Percentiles rank a stretch among this genome's conserved stretches.
phyloP scores from a whole-genome alignment of 2,888 invertebrate genomes.

The Sthenelais limicola region DNA sequence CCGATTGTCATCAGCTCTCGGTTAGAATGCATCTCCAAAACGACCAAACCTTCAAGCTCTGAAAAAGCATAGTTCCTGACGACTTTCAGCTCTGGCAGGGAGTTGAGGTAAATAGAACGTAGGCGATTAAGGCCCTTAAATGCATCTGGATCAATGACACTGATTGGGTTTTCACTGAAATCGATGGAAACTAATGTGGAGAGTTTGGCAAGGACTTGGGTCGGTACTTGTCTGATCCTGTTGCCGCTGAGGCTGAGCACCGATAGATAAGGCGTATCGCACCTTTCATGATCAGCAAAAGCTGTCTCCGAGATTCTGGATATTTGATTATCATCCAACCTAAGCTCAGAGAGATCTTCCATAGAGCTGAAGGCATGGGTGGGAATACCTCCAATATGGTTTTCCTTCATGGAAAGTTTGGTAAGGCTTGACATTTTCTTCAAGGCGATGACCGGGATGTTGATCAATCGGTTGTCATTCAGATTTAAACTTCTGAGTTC shows the following conservation, averaged over 20 bases:
- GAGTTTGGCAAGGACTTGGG: slow-evolving; percentile 28
- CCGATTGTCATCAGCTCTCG: slow-evolving; percentile 36
- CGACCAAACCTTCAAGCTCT: slow-evolving; percentile 18
- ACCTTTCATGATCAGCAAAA: slow-evolving; percentile 9
- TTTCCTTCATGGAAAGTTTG: slow-evolving; percentile 20
- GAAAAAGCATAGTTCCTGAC: slow-evolving; percentile 44
- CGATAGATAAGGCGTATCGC: slow-evolving; percentile 25
- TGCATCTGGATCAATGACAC: slow-evolving; percentile 15
- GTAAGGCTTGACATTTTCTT: not conserved
- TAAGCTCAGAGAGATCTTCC: slow-evolving; percentile 26
- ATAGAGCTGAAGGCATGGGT: slow-evolving; percentile 24
- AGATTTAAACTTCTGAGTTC: slow-evolving; percentile 27
- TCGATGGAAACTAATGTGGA: slow-evolving; percentile 34
- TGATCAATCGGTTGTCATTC: slow-evolving; percentile 35
- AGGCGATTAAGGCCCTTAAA: slow-evolving; percentile 42
- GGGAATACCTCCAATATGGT: slow-evolving; percentile 5
- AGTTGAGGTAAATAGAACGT: slow-evolving; percentile 26
- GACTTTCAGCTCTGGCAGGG: slow-evolving; percentile 40
- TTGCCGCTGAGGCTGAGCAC: slow-evolving; percentile 40
- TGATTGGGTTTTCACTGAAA: slow-evolving; percentile 42
- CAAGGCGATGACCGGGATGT: slow-evolving; percentile 32
- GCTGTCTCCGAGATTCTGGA: slow-evolving; percentile 22
- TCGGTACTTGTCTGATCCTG: slow-evolving; percentile 35
- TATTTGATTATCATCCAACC: slow-evolving; percentile 38
- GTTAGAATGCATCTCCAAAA: slow-evolving; percentile 44